A percentile compares a stretch with the other conserved stretches of the same genome.
Evolutionary conservation across 2,888 invertebrate species (phyloP).

Genomic region (Odontothrips loti): DNA sequence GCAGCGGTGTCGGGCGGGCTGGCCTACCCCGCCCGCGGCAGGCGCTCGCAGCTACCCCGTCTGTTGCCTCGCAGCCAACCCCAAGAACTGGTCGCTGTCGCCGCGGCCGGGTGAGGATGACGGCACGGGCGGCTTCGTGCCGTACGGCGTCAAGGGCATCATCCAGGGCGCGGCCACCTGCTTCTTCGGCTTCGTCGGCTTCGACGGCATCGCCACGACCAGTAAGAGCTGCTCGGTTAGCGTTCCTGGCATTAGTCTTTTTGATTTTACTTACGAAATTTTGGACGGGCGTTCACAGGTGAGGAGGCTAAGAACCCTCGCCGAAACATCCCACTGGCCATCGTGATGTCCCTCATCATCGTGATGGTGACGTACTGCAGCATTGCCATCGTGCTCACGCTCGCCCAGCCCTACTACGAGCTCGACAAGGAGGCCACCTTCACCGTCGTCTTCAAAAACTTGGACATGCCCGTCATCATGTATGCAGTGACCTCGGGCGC

Average conservation of each 20-base stretch:
- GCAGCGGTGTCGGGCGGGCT: no score
- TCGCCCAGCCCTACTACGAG: constrained; percentile 71
- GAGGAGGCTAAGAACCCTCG: constrained; percentile 95
- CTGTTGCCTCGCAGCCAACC: not conserved
- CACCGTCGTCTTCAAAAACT: constrained; percentile 71
- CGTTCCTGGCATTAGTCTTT: no score
- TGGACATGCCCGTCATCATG: constrained; percentile 77
- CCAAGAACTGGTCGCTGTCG: not conserved
- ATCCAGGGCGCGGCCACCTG: constrained; percentile 86
- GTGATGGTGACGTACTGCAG: constrained; percentile 88
- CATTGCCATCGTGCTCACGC: constrained; percentile 77
- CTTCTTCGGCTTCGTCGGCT: constrained; percentile 79
- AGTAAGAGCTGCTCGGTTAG: constrained; percentile 47
- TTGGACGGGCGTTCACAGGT: constrained; percentile 39
- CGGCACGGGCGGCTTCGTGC: constrained; percentile 86
- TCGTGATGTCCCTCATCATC: constrained; percentile 74
- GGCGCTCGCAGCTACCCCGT: not conserved
- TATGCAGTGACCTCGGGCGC: constrained; percentile 79
- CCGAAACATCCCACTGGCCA: constrained; percentile 83
- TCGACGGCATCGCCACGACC: constrained; percentile 87
- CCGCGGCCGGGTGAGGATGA: constrained; percentile 43
- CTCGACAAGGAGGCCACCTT: constrained; percentile 74
- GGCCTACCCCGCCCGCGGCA: not conserved
- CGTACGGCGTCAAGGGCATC: constrained; percentile 81
- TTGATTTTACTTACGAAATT: no score